Evolutionary conservation across 2,113 vertebrate genomes (phyloP).

Genomic region (Rhynchomys soricoides): DNA sequence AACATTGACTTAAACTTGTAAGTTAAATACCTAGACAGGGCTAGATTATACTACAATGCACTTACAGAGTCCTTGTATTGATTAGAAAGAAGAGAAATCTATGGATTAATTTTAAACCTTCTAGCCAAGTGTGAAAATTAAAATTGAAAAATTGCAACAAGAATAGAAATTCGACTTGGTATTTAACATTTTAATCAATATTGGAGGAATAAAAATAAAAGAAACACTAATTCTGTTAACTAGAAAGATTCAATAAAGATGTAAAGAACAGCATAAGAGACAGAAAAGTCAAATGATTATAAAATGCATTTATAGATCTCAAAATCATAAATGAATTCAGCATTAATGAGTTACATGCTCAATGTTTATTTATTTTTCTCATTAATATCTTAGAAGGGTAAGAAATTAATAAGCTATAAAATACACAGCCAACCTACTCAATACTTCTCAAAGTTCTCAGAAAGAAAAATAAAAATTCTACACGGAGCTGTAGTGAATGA

Average conservation of each 20-base stretch:
- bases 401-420: not conserved
- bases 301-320: not conserved
- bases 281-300: not conserved
- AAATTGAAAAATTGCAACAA: conserved; percentile 26
- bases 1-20: not conserved
- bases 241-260: not conserved
- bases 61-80: not conserved
- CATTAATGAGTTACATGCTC: not conserved
- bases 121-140: not conserved
- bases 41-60: not conserved
- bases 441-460: not conserved
- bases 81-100: not conserved
- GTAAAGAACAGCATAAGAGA: not conserved
- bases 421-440: not conserved
- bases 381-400: not conserved
- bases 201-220: conserved; percentile 14
- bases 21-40: not conserved
- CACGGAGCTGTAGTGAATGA: not conserved
- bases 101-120: not conserved
- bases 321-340: conserved; percentile 14
- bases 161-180: not conserved
- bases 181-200: conserved; percentile 11
- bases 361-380: not conserved
- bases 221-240: not conserved
- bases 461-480: not conserved